Evolutionary conservation across 2,888 invertebrate genomes (phyloP), one percentile per base, ranked within the genome.

Genomic region (Drosophila peninsularis): DNA sequence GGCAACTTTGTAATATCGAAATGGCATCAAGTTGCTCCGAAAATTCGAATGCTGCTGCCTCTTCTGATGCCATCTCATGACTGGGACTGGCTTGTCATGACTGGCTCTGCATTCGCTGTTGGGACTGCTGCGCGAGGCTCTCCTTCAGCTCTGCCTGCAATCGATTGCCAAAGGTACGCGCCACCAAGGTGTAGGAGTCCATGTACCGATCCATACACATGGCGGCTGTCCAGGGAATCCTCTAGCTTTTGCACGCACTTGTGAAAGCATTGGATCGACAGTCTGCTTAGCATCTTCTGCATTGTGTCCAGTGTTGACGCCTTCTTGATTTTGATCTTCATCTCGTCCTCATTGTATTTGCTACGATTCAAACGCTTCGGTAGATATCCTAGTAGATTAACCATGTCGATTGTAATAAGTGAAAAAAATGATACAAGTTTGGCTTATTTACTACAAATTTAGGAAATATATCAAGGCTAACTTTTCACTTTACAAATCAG

Each of bases 161-260:
- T 1, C 70, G 62, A 14, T 39, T 39, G n/a, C 42, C 53, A 5
- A 49, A 62, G n/a, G 70, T 37, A 0, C 44, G 57, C 3, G 69
- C 68, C 47, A 62, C 70, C 37, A 70, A 10, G 5, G 54, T 58
- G 24, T 62, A 62, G 13, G 70, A 71, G 14, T 71, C 70, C 47
- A 57, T 42, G 11, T 57, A 71, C 6, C 70, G 49, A 32, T 71
- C 70, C 57, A 58, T 56, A 24, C 70, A 67, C 32, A 68, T 19
- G 5, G 9, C 24, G 19, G 2, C 41, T 50, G 5, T 34, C 14
- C 36, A 71, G 19, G 11, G 57, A 32, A 2, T 54, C 41, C 37
- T 56, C 13, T n/a, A 69, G 69, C 6, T 21, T 32, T 6, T 19
- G 10, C 21, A 70, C 50, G 32, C 70, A 70, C 42, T 70, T 62